A percentile compares a stretch with the other conserved stretches of the same genome.
phyloP scores from a whole-genome alignment of 2,113 vertebrate genomes.

The Spheniscus mendiculus region DNA sequence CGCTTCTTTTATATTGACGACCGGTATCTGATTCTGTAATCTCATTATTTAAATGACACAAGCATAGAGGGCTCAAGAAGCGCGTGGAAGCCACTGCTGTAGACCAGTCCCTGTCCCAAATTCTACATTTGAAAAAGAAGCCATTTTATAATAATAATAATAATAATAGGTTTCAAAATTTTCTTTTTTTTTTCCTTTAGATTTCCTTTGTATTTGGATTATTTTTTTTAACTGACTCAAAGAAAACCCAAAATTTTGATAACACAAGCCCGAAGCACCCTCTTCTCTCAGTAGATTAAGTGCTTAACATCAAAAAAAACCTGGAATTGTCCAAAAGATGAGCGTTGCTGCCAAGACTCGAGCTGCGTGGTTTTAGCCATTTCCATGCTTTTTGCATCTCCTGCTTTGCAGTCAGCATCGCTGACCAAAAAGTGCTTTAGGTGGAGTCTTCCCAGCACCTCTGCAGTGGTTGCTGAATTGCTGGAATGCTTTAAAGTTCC shows the following conservation, averaged over 20 bases:
- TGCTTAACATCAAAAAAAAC: neutral
- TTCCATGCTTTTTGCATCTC: neutral
- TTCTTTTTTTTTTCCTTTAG: neutral
- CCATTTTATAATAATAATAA: neutral
- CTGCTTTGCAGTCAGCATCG: accelerated
- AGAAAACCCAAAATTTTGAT: neutral
- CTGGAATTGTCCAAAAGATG: neutral
- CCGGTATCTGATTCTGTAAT: neutral
- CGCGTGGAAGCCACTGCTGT: too few relatives aligned
- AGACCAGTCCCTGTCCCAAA: neutral
- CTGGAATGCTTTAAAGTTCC: neutral
- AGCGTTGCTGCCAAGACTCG: accelerated
- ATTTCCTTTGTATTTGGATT: neutral
- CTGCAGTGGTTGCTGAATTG: neutral
- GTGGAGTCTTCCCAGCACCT: neutral
- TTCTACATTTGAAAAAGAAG: neutral
- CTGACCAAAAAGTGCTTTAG: neutral
- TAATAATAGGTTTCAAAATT: neutral
- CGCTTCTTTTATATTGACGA: accelerated
- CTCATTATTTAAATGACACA: neutral
- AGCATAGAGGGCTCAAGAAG: neutral
- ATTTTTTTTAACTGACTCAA: neutral
- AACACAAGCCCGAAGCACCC: neutral
- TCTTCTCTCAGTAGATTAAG: neutral
- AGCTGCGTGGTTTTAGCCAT: accelerated